A percentile compares a stretch with the other conserved stretches of the same genome.
These are phyloP conservation scores for Haliclystus octoradiatus DNA, from an alignment of 30 jellyfish, hydroid and myxozoan species.

Conservation along the genomic window DNA sequence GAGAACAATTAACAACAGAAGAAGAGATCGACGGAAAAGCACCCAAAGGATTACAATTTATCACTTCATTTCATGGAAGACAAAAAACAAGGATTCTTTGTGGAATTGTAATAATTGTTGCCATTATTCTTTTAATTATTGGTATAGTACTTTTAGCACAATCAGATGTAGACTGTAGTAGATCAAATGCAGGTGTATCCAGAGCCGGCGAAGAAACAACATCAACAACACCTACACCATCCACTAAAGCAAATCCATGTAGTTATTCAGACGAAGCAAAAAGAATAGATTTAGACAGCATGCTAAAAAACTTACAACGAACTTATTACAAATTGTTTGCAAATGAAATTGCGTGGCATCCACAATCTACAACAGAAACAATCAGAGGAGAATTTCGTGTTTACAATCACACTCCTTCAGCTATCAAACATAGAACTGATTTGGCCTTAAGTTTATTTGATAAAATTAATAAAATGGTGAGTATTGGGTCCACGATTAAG, in stretches of 20 bases:
- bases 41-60: no score
- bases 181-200: conserved; percentile 19
- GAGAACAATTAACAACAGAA: no score
- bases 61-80: no score
- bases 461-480: conserved; percentile 57
- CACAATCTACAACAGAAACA: conserved; percentile 28
- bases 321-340: conserved; percentile 40
- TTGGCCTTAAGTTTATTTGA: conserved; percentile 39
- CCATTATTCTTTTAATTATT: conserved; percentile 43
- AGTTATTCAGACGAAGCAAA: conserved; percentile 62
- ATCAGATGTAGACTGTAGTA: no score
- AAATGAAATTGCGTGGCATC: conserved; percentile 86
- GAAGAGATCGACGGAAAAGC: no score
- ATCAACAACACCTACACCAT: conserved; percentile 3
- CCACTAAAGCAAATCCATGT: conserved; percentile 27
- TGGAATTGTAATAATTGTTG: conserved; percentile 2
- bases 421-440: conserved; percentile 60
- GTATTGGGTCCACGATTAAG: no score
- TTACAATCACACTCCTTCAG: conserved; percentile 76
- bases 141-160: conserved; percentile 65
- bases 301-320: conserved; percentile 45
- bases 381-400: conserved; percentile 42
- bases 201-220: conserved; percentile 1
- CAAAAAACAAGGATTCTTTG: no score
- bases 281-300: conserved; percentile 48